Base-by-base conservation (phyloP, 1,140 invertebrate species). In the Lethrus apterus region DNA sequence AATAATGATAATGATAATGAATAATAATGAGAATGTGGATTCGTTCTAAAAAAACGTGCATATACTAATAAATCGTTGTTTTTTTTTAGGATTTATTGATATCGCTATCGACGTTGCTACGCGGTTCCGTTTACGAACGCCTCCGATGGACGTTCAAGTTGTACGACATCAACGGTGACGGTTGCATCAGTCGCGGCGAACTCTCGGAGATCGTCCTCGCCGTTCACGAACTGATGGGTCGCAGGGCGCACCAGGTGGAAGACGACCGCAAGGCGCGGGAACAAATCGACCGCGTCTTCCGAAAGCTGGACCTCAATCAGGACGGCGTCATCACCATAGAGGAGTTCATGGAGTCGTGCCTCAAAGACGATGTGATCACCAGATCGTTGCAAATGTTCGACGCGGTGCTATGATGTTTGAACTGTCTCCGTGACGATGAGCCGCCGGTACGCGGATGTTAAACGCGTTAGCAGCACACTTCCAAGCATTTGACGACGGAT, bases 271-370 rank as follows among this genome's bases (percentile, higher is more conserved):
- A 86, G 65, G 83, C 84, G 17, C 76, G 82, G 57, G 86, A 89
- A 61, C 81, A 85, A 70, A 78, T 89, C 43, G 87, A 90, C 62
- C 72, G 83, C 54, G 86, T 89, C 31, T 90, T 90, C 71, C 79
- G 86, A 67, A 93, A 93, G 72, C 76, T 95, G 60, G 93, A 95
- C 66, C 73, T 92, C 47, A 94, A 95, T 72, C 83, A 90, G 67
- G 91, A 95, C 65, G 92, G 91, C 43, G 88, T 94, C 43, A 93
- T 95, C 63, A 93, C 92, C 48, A 89, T 93, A 69, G 91, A 95
- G 70, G 91, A 96, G 74, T 96, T 96, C 68, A 86, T 95, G 63
- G 91, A 95, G 72, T 91, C 89, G 53, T 96, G 92, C 69, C 76
- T 93, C 52, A 93, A 91, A 75, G 85, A 89, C 59, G 85, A 88